Percentiles rank a stretch among this genome's conserved stretches.
phyloP scores from a whole-genome alignment of 2,113 vertebrate genomes.

The Epinephelus moara region DNA sequence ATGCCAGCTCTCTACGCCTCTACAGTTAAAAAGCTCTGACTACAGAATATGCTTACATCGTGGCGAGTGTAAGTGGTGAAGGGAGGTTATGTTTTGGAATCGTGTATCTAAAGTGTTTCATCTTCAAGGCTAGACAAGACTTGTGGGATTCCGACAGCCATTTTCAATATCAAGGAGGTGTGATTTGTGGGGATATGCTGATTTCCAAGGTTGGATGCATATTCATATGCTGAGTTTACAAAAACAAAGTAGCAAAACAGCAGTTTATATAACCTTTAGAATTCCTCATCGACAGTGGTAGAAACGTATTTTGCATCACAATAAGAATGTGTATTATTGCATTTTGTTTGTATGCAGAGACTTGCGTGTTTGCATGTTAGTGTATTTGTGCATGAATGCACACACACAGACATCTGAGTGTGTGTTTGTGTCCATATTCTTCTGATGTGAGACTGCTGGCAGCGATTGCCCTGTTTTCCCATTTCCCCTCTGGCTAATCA shows the following conservation, averaged over 20 bases:
- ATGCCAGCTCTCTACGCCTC: slow-evolving; percentile 23
- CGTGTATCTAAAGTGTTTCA: slow-evolving; percentile 55
- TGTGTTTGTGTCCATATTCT: slow-evolving; percentile 56
- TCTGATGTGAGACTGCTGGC: slow-evolving; percentile 73
- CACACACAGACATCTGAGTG: neutral
- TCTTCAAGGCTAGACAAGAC: slow-evolving; percentile 68
- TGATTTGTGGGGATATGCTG: slow-evolving; percentile 66
- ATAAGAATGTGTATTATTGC: slow-evolving; percentile 20
- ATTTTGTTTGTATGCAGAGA: slow-evolving; percentile 13
- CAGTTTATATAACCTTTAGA: slow-evolving; percentile 68
- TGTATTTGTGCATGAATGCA: slow-evolving; percentile 9
- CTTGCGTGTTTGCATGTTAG: neutral
- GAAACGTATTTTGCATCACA: slow-evolving; percentile 43
- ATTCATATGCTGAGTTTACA: slow-evolving; percentile 76
- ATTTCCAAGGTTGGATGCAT: slow-evolving; percentile 79
- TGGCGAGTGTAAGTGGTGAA: neutral
- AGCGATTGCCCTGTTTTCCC: slow-evolving; percentile 80
- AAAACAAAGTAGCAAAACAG: slow-evolving; percentile 66
- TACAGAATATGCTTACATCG: slow-evolving; percentile 38
- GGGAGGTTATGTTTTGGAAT: slow-evolving; percentile 48
- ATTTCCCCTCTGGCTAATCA: slow-evolving; percentile 84
- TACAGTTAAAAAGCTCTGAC: slow-evolving; percentile 28
- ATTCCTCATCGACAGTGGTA: slow-evolving; percentile 30
- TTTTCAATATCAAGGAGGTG: slow-evolving; percentile 66
- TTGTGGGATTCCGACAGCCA: slow-evolving; percentile 59